Conservation (phyloP, 92 coral and sea anemone genomes). For the Bergia sp. region DNA sequence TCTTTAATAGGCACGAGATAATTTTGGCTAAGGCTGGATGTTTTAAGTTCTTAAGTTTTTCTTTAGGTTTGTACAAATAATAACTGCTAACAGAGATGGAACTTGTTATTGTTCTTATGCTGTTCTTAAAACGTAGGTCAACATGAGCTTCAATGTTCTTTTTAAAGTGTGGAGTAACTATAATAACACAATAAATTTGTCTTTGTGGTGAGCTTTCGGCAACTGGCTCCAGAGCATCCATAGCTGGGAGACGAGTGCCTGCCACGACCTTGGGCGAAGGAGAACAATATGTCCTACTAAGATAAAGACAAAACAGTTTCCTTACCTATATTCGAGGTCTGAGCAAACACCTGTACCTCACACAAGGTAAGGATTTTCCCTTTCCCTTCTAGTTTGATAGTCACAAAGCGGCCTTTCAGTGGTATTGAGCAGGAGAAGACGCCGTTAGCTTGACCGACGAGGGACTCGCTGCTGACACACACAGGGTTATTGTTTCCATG, state of each 20-base stretch:
- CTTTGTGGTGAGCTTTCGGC: no score
- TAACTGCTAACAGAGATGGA: not conserved
- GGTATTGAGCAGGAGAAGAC: conserved; percentile 34
- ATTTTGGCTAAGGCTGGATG: not conserved
- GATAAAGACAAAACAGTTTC: not conserved
- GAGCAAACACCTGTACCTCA: conserved; percentile 42
- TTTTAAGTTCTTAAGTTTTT: no score
- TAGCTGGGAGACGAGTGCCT: not conserved
- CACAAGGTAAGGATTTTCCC: conserved; percentile 33
- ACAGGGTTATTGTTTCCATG: conserved; percentile 48
- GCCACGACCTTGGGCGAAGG: not conserved
- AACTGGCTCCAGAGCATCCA: not conserved
- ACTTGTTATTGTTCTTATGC: no score
- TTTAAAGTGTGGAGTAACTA: no score
- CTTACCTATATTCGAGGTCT: conserved; percentile 20
- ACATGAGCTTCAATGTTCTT: no score
- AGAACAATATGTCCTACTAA: not conserved
- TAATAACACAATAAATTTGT: no score
- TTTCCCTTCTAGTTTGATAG: conserved; percentile 31
- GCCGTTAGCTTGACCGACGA: conserved; percentile 28
- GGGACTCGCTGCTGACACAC: conserved; percentile 50
- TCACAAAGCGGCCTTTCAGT: conserved; percentile 28
- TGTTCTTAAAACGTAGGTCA: no score
- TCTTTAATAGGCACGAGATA: no score
- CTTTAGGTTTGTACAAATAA: no score